These are phyloP conservation scores for Eueides isabella DNA, from an alignment of 1,140 invertebrate species.

Conservation along the genomic window DNA sequence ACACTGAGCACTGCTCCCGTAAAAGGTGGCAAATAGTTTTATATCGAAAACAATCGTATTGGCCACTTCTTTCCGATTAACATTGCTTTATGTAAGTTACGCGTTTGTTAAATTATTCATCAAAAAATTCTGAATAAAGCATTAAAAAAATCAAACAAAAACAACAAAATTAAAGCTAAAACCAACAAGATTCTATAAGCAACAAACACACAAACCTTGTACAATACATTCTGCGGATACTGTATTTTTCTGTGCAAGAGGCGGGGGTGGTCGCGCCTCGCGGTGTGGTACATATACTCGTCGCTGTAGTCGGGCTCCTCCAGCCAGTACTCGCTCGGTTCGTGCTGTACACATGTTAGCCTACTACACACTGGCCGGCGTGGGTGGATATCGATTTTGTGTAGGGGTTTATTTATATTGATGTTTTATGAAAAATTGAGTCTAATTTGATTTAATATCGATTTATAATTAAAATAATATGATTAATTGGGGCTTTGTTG, in stretches of 20 bases:
- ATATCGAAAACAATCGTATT: too few species aligned
- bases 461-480: too few species aligned
- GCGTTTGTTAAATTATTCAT: too few species aligned
- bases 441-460: background rate
- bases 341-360: constrained; percentile 59
- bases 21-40: too few species aligned
- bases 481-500: too few species aligned
- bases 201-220: constrained; percentile 55
- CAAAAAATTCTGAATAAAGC: background rate
- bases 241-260: constrained; percentile 78
- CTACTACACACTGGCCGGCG: constrained; percentile 38
- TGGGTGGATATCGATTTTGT: constrained; percentile 8
- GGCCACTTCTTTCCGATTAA: too few species aligned
- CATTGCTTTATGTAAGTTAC: too few species aligned
- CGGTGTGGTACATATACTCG: constrained; percentile 78
- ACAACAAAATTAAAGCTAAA: background rate
- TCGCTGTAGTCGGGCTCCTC: constrained; percentile 76
- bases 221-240: constrained; percentile 77
- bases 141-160: background rate
- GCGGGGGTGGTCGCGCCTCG: constrained; percentile 71
- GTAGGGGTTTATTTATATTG: too few species aligned
- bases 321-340: constrained; percentile 69
- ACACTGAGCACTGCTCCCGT: too few species aligned
- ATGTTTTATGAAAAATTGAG: too few species aligned
- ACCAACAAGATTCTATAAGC: background rate